Conservation (phyloP, 2,797 vertebrate species). For the Argya squamiceps region DNA sequence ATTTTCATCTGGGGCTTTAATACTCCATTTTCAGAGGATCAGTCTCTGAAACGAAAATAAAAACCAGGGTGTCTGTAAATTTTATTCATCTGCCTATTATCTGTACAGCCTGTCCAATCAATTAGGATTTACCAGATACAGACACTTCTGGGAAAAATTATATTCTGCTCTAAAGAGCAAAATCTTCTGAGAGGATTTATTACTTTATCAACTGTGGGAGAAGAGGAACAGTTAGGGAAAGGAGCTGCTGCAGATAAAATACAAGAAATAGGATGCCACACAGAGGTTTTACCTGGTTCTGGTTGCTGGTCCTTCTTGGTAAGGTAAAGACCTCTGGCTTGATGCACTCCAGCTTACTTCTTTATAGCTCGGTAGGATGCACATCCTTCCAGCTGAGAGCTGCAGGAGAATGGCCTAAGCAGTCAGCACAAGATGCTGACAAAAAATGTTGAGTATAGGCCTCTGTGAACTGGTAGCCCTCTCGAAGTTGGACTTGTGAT, state of each 20-base stretch:
- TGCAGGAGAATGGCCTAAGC: neutral
- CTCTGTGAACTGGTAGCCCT: accelerated
- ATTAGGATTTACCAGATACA: neutral
- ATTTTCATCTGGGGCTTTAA: neutral
- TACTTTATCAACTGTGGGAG: neutral
- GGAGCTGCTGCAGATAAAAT: neutral
- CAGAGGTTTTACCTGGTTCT: neutral
- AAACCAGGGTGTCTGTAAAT: neutral
- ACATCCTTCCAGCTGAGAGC: neutral
- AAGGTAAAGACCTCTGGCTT: neutral
- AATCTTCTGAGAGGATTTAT: neutral
- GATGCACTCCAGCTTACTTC: neutral
- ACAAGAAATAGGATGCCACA: neutral
- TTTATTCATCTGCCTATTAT: neutral
- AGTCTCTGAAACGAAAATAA: neutral
- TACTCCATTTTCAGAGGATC: neutral
- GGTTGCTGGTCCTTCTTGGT: neutral
- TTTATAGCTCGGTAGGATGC: neutral
- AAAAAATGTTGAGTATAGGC: neutral
- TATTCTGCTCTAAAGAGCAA: neutral
- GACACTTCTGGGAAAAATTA: neutral
- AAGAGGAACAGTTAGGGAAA: neutral
- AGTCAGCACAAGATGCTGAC: neutral
- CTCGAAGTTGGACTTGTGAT: neutral
- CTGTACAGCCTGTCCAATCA: neutral